Evolutionary conservation across 2,888 invertebrate genomes (phyloP), one percentile per base, ranked within the genome.

Genomic region (Ichneumon xanthorius): DNA sequence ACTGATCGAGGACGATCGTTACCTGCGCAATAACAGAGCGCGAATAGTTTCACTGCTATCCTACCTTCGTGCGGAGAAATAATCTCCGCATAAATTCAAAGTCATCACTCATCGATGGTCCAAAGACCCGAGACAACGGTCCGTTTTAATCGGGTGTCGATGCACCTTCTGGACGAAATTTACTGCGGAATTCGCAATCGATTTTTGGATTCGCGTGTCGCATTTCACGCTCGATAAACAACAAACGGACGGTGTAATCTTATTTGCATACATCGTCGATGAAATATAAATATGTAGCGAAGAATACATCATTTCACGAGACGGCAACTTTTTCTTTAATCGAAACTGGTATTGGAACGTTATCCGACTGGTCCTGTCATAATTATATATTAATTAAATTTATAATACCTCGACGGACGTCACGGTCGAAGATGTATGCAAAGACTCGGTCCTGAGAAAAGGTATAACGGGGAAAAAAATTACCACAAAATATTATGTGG

Each of bases 401-500:
- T 4, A 19, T 37, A 40, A 78, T 72, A 72, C 22, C 26, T 33
- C 65, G 16, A 22, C 50, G 30, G 48, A 19, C 14, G 16, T 58
- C 4, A 2, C 22, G 19, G 45, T 65, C 33, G 2, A 37, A 68
- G 14, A 48, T 75, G 22, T 7, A 6, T 45, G 7, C 3, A 26
- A 14, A 75, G 70, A 85, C 67, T 71, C 14, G 75, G 61, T 80
- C 5, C 19, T 61, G 16, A 48, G 58, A 37, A 72, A 76, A 80
- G 61, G 33, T 16, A 72, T 67, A 19, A 33, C 33, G 19, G 4
- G n/a, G 26, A 33, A 22, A 76, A 71, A 80, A 80, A 72, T 53
- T 40, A 73, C 80, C 83, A 65, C 78, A 84, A 83, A 77, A 67
- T 67, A 77, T 73, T 83, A 73, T 73, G 67, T 26, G 85, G 72